Evolutionary conservation across 92 coral and sea anemone species (phyloP), one percentile per base, ranked within the genome.

Genomic region (Palythoa heliodiscus): DNA sequence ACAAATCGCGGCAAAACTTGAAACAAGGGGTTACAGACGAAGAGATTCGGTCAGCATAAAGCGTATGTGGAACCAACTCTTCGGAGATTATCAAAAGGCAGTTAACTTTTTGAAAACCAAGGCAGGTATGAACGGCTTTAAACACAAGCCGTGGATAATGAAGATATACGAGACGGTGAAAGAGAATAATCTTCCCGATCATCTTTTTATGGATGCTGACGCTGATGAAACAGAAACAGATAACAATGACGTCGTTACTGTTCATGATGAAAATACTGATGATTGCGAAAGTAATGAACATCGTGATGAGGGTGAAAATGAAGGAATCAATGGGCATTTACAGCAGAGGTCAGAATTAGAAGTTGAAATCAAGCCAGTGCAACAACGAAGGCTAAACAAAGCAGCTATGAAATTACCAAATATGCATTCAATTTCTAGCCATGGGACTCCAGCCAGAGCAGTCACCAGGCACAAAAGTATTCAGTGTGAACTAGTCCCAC

Each of bases 81-180:
- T 80, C 17, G 84, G 84, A 1, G 84, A 80, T 64, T 80, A 80
- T 63, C 84, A 80, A 67, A 80, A 80, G 73, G 84, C 84, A 43
- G 84, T 80, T 25, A 80, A 80, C 63, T 80, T 80, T 80, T 80
- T 80, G 74, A 64, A 80, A 48, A 80, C 73, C 39, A 80, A 80
- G 75, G 72, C 84, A 60, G 84, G 73, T n/a, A 80, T 80, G 70
- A 80, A 50, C 16, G 55, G 84, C 53, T 80, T 64, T 40, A 80
- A 80, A 24, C 84, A 80, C 75, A 80, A 80, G 39, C 84, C 84
- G n/a, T 80, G 84, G 84, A 68, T 80, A 24, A 80, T 80, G 61
- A 80, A 67, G 73, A 80, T 80, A 39, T 80, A 80, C 61, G 84
- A 80, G 14, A 73, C 84, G 24, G 84, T 80, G 55, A 67, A 67